Percentiles rank a stretch among this genome's conserved stretches.
Conservation (phyloP, 2,113 vertebrate genomes). For the Rattus norvegicus region GRCr8 NC_086023.1:150750001-150750500, state of each 20-base stretch:
- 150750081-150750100: not conserved
- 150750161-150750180: not conserved
- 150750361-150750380: not conserved
- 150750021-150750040: not conserved
- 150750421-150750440: constrained; percentile 15
- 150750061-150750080: not conserved
- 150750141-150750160: not conserved
- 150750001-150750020: not conserved
- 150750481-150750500: not conserved
- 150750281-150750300: constrained; percentile 9
- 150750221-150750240: not conserved
- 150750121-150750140: not conserved
- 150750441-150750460: not conserved
- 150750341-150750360: not conserved
- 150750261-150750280: not conserved
- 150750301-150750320: not conserved
- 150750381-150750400: not conserved
- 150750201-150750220: not conserved
- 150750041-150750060: not conserved
- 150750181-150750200: not conserved
- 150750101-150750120: not conserved
- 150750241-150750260: not conserved
- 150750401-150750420: not conserved
- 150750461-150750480: constrained; percentile 27
- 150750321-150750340: not conserved